Evolutionary conservation across 23 tunicate genomes (phyloP).

Genomic region (Pegea sp.): DNA sequence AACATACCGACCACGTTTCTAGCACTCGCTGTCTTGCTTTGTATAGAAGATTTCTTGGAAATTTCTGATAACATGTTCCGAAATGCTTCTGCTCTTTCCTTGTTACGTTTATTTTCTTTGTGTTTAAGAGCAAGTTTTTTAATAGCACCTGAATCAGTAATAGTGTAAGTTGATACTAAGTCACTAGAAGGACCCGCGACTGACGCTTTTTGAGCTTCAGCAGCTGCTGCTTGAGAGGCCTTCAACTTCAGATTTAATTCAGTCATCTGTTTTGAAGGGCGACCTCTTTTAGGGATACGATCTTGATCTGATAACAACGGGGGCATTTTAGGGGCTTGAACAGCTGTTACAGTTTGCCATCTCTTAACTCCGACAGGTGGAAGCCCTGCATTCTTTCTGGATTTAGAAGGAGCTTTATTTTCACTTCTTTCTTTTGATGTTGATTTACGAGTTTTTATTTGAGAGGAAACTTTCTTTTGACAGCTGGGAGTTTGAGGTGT

Average conservation of each 20-base stretch:
- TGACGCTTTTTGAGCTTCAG: slow-evolving; percentile 1
- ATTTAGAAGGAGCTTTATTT: too few species aligned
- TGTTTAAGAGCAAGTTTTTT: slow-evolving; percentile 35
- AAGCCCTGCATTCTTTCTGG: too few species aligned
- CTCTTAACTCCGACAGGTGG: too few species aligned
- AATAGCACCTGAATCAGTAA: slow-evolving; percentile 37
- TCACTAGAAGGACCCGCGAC: slow-evolving; percentile 3
- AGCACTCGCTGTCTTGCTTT: slow-evolving; percentile 37
- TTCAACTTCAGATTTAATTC: slow-evolving; percentile 39
- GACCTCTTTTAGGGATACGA: slow-evolving; percentile 81
- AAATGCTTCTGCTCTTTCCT: slow-evolving; percentile 77
- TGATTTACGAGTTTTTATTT: too few species aligned
- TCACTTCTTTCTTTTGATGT: too few species aligned
- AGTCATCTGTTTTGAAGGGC: slow-evolving; percentile 83
- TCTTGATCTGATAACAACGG: slow-evolving; percentile 74
- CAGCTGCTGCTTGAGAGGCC: slow-evolving; percentile 3
- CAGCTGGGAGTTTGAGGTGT: too few species aligned
- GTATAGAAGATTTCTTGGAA: slow-evolving; percentile 19
- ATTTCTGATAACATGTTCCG: slow-evolving; percentile 36
- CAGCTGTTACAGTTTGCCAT: slow-evolving; percentile 98
- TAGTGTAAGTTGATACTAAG: slow-evolving; percentile 72
- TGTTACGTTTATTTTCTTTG: slow-evolving; percentile 64
- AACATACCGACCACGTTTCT: slow-evolving; percentile 46
- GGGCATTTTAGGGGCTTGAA: slow-evolving; percentile 76
- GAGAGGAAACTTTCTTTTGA: too few species aligned